Conservation (phyloP, 2,113 vertebrate genomes). For the Fregata magnificens region DNA sequence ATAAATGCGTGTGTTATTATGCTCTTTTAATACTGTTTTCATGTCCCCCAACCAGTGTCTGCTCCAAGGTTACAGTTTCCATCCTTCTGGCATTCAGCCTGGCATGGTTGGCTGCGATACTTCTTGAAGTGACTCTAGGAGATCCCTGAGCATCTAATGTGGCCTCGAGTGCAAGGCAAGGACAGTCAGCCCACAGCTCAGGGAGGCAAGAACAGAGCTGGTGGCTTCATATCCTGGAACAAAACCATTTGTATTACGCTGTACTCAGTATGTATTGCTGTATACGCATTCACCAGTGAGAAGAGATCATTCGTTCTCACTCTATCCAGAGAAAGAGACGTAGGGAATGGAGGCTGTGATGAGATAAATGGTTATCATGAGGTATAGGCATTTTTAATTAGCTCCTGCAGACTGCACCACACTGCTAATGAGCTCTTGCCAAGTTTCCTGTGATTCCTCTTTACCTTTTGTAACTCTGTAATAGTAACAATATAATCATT, state of each 20-base stretch:
- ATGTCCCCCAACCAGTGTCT: background rate
- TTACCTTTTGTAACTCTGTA: slow-evolving; percentile 47
- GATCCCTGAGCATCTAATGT: background rate
- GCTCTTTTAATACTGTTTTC: background rate
- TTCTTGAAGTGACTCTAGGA: background rate
- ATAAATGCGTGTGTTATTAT: background rate
- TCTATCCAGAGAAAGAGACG: background rate
- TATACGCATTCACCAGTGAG: background rate
- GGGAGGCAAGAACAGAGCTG: slow-evolving; percentile 58
- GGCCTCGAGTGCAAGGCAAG: slow-evolving; percentile 65
- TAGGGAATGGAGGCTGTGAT: background rate
- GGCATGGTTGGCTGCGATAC: background rate
- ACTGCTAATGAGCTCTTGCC: slow-evolving; percentile 57
- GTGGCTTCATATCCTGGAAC: slow-evolving; percentile 68
- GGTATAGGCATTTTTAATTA: slow-evolving; percentile 54
- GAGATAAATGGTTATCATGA: slow-evolving; percentile 53
- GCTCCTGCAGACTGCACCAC: slow-evolving; percentile 40
- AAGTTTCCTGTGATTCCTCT: slow-evolving; percentile 40
- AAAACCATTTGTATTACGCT: background rate
- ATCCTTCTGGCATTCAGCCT: background rate
- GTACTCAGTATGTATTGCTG: background rate
- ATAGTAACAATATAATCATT: slow-evolving; percentile 36
- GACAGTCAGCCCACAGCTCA: slow-evolving; percentile 67
- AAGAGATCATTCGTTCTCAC: background rate
- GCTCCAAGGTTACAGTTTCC: background rate